A percentile compares a stretch with the other conserved stretches of the same genome.
phyloP scores from a whole-genome alignment of 2,113 vertebrate genomes.

The Limanda limanda region DNA sequence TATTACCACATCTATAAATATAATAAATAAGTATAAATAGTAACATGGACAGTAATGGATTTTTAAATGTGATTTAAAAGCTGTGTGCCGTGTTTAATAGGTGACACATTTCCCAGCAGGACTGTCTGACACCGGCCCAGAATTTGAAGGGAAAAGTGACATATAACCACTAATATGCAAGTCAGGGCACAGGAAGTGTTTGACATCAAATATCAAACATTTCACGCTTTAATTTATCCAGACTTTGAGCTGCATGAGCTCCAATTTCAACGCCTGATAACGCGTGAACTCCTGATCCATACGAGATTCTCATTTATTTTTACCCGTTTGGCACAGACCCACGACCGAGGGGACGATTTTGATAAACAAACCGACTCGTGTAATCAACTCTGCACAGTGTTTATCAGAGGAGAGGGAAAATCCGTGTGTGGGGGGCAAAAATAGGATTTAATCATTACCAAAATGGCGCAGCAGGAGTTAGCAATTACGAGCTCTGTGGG shows the following conservation, averaged over 20 bases:
- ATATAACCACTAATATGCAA: background rate
- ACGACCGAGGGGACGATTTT: background rate
- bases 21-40: too few species aligned
- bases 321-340: background rate
- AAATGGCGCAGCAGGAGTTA: constrained; percentile 54
- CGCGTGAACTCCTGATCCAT: background rate
- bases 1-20: too few species aligned
- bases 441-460: constrained; percentile 44
- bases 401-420: constrained; percentile 3
- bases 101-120: background rate
- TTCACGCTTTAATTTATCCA: background rate
- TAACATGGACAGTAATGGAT: background rate
- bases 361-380: constrained; percentile 16
- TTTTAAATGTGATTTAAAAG: background rate
- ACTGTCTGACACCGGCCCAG: background rate
- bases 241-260: background rate
- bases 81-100: background rate
- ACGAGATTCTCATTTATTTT: background rate
- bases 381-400: constrained; percentile 10
- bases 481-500: constrained; percentile 52
- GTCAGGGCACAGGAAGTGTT: constrained; percentile 3
- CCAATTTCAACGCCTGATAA: background rate
- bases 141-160: background rate
- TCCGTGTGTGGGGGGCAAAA: background rate
- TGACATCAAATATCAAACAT: constrained; percentile 8